These are phyloP conservation scores for Minunthozetes semirufus DNA, from an alignment of 2,888 invertebrate species.

Conservation along the genomic window DNA sequence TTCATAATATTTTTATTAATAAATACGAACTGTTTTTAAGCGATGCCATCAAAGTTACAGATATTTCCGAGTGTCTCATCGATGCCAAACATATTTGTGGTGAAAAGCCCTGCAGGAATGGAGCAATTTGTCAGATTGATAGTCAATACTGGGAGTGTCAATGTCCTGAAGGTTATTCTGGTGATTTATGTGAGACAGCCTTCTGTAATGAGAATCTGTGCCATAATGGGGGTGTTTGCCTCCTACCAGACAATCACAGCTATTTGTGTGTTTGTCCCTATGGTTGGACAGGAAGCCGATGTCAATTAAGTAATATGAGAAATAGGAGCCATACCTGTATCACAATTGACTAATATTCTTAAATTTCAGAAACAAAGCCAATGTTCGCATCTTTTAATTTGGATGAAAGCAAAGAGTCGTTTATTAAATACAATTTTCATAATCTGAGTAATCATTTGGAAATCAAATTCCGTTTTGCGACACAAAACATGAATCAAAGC, in stretches of 20 bases:
- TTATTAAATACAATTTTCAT: slow-evolving; percentile 24
- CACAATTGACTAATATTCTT: not conserved
- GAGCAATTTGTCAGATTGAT: not conserved
- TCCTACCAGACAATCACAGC: not conserved
- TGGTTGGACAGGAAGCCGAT: slow-evolving; percentile 20
- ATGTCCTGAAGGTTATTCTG: slow-evolving; percentile 13
- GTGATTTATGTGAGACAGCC: slow-evolving; percentile 25
- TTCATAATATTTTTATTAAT: slow-evolving; percentile 21
- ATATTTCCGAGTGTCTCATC: slow-evolving; percentile 21
- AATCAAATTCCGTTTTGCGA: slow-evolving; percentile 34
- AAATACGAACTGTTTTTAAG: slow-evolving; percentile 13
- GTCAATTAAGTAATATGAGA: slow-evolving; percentile 32
- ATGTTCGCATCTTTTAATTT: slow-evolving; percentile 5
- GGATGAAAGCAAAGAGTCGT: not conserved
- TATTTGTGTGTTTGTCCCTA: slow-evolving; percentile 27
- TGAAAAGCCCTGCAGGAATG: slow-evolving; percentile 31
- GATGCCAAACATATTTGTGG: not conserved
- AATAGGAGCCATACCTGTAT: no score
- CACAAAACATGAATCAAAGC: slow-evolving; percentile 18
- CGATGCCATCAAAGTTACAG: slow-evolving; percentile 8
- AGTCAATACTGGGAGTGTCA: slow-evolving; percentile 14
- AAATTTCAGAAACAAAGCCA: not conserved
- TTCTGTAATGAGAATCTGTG: slow-evolving; percentile 19
- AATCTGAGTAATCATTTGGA: slow-evolving; percentile 31
- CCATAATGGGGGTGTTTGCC: slow-evolving; percentile 23